Evolutionary conservation across 1,140 invertebrate genomes (phyloP).

Genomic region (Bombus confusus): DNA sequence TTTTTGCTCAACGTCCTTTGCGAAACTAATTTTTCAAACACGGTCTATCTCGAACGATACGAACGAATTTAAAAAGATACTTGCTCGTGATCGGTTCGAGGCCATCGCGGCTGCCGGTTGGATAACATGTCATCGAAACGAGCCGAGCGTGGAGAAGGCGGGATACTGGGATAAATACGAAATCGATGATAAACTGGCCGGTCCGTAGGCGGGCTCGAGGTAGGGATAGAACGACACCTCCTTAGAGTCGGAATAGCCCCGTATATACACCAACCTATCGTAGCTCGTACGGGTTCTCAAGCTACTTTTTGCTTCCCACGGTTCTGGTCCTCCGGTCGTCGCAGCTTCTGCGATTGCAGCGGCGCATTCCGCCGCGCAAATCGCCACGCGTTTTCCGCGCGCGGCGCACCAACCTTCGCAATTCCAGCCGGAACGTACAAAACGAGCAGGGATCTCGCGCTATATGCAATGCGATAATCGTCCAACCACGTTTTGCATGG

Average conservation of each 20-base stretch:
- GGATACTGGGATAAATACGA: conserved; percentile 68
- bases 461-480: not conserved
- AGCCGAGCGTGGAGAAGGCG: conserved; percentile 62
- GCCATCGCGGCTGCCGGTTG: conserved; percentile 31
- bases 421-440: not conserved
- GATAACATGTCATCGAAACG: conserved; percentile 68
- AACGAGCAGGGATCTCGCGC: not conserved
- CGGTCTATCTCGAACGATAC: no score
- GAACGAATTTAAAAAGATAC: not conserved
- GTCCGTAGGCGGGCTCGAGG: conserved; percentile 59
- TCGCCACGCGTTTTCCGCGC: conserved; percentile 37
- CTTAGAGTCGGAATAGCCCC: conserved; percentile 69
- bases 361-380: conserved; percentile 60
- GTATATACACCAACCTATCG: conserved; percentile 68
- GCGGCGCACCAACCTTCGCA: not conserved
- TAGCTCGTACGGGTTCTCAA: conserved; percentile 69
- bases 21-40: no score
- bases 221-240: conserved; percentile 71
- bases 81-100: conserved; percentile 28
- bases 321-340: conserved; percentile 61
- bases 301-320: conserved; percentile 73
- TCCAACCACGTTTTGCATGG: not conserved
- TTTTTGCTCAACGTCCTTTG: no score
- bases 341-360: conserved; percentile 53
- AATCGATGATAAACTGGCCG: conserved; percentile 68